A percentile compares a stretch with the other conserved stretches of the same genome.
Evolutionary conservation across 2,113 vertebrate species (phyloP).

Genomic region (Gnathonemus echidnorhynchus): DNA sequence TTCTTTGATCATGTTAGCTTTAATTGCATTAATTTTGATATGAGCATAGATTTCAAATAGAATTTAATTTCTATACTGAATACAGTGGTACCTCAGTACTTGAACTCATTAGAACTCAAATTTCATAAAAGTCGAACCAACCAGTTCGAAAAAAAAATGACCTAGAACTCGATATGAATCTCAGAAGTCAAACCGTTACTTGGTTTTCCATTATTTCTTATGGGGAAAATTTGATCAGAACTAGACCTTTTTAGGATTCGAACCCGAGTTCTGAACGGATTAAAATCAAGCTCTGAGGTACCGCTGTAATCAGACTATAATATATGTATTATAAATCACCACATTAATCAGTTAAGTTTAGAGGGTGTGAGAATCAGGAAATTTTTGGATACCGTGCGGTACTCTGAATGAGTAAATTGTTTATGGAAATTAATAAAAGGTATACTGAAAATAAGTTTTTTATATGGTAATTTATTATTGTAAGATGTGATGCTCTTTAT

Average conservation of each 20-base stretch:
- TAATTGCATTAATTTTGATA: not conserved
- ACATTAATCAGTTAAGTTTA: not conserved
- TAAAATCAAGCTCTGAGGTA: no score
- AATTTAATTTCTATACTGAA: not conserved
- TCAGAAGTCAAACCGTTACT: no score
- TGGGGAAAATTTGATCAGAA: no score
- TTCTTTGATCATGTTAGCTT: not conserved
- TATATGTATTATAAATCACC: not conserved
- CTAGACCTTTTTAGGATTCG: no score
- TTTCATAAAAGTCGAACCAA: no score
- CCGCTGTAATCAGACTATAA: not conserved
- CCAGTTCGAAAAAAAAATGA: no score
- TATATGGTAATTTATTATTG: not conserved
- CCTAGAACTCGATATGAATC: no score
- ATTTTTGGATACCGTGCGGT: not conserved
- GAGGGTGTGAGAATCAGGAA: not conserved
- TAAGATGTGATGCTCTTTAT: not conserved
- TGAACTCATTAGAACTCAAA: no score
- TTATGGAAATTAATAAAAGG: not conserved
- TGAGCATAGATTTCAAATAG: not conserved
- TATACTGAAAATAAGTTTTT: not conserved
- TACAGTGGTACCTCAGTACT: not conserved
- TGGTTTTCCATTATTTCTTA: no score
- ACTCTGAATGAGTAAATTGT: not conserved
- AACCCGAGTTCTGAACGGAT: no score